Conservation (phyloP, 2,113 vertebrate species). For the Chinchilla lanigera region DNA sequence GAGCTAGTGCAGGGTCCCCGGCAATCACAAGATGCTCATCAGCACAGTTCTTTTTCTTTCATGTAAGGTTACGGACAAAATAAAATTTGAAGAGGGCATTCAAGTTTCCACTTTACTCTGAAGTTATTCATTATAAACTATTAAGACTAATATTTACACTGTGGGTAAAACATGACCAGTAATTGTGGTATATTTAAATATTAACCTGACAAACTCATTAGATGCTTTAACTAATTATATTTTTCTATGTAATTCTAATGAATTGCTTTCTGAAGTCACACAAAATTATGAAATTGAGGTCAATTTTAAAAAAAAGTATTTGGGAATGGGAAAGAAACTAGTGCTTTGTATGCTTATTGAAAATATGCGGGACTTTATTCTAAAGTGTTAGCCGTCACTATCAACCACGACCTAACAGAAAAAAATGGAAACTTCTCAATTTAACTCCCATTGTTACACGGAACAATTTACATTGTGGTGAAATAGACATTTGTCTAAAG, state of each 20-base stretch:
- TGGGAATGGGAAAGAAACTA: neutral
- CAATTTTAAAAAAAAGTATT: constrained; percentile 52
- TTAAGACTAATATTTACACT: constrained; percentile 49
- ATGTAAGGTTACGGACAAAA: neutral
- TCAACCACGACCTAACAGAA: neutral
- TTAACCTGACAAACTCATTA: constrained; percentile 47
- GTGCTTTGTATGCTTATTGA: neutral
- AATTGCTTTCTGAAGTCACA: constrained; percentile 26
- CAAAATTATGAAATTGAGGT: constrained; percentile 38
- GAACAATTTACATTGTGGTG: neutral
- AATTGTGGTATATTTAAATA: constrained; percentile 44
- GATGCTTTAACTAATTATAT: neutral
- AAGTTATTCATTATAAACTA: neutral
- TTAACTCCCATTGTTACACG: neutral
- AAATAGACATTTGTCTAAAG: constrained; percentile 1
- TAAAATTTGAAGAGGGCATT: neutral
- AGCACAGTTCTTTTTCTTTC: neutral
- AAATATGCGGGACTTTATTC: neutral
- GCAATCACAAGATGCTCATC: neutral
- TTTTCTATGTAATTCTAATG: constrained; percentile 4
- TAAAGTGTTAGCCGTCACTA: neutral
- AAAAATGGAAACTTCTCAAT: neutral
- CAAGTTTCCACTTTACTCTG: neutral
- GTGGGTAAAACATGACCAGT: constrained; percentile 26
- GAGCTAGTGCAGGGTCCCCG: neutral